A percentile compares a stretch with the other conserved stretches of the same genome.
phyloP scores from a whole-genome alignment of 2,888 invertebrate genomes.

The Apamea epomidion region DNA sequence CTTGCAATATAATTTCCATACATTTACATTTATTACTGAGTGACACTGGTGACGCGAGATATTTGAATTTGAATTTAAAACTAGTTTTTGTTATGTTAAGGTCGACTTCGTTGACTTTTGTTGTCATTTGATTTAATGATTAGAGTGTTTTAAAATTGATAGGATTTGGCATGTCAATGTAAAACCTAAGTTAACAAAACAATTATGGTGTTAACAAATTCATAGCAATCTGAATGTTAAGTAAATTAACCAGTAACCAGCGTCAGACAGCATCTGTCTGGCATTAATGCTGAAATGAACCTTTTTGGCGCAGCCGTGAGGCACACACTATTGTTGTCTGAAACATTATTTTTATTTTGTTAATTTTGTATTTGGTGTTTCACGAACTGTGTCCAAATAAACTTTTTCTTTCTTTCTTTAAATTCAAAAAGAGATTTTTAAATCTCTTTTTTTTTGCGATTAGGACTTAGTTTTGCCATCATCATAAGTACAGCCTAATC shows the following conservation, averaged over 20 bases:
- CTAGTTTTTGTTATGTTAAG: conserved; percentile 16
- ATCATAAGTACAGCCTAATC: too few species aligned
- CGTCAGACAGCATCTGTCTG: too few species aligned
- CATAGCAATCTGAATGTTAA: not conserved
- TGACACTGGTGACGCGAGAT: not conserved
- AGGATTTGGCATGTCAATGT: conserved; percentile 6
- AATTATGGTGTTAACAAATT: not conserved
- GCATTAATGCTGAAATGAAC: too few species aligned
- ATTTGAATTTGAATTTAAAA: conserved; percentile 33
- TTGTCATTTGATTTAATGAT: conserved; percentile 36
- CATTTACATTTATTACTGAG: conserved; percentile 23
- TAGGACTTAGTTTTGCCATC: not conserved
- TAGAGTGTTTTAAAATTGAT: not conserved
- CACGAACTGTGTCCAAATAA: too few species aligned
- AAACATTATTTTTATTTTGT: too few species aligned
- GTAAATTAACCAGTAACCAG: too few species aligned
- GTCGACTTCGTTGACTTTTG: conserved; percentile 26
- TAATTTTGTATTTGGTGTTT: too few species aligned
- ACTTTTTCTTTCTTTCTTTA: too few species aligned
- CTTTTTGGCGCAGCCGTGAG: too few species aligned
- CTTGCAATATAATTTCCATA: conserved; percentile 28
- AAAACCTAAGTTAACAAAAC: not conserved
- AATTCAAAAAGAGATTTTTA: not conserved
- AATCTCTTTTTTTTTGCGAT: not conserved
- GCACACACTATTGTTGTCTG: too few species aligned